Conservation (phyloP, 2,888 invertebrate genomes). For the Calameuta idolon region DNA sequence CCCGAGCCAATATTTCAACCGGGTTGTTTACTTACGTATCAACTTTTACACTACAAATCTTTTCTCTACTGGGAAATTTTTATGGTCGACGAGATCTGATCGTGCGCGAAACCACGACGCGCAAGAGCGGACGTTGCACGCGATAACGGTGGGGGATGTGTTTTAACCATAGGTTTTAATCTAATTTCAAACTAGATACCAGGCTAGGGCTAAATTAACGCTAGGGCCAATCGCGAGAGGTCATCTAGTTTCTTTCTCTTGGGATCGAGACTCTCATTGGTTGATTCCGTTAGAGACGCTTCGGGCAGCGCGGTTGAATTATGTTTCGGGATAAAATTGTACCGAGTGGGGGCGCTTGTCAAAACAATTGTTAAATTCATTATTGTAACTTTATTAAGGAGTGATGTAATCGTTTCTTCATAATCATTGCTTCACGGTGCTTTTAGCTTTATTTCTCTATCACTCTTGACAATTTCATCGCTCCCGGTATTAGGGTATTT, state of each 20-base stretch:
- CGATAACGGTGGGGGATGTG: neutral
- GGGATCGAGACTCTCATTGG: neutral
- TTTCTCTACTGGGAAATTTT: conserved; percentile 62
- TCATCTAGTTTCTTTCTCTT: neutral
- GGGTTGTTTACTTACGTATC: conserved; percentile 59
- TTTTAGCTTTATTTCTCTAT: neutral
- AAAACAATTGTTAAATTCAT: neutral
- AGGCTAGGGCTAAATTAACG: neutral
- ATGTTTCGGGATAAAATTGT: neutral
- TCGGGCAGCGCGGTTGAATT: neutral
- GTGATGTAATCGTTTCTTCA: neutral
- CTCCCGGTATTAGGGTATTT: neutral
- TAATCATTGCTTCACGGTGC: neutral
- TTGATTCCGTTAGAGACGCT: neutral
- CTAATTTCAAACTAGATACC: neutral
- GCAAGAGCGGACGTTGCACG: conserved; percentile 26
- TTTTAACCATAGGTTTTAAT: neutral
- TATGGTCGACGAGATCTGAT: conserved; percentile 41
- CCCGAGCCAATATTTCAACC: conserved; percentile 10
- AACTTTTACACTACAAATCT: conserved; percentile 59
- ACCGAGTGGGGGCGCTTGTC: neutral
- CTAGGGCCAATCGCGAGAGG: neutral
- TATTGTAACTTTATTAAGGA: neutral
- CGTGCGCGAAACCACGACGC: conserved; percentile 40
- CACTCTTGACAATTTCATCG: neutral